These are phyloP conservation scores for Corvus moneduloides DNA, from an alignment of 2,113 vertebrate species.

Conservation along the genomic window DNA sequence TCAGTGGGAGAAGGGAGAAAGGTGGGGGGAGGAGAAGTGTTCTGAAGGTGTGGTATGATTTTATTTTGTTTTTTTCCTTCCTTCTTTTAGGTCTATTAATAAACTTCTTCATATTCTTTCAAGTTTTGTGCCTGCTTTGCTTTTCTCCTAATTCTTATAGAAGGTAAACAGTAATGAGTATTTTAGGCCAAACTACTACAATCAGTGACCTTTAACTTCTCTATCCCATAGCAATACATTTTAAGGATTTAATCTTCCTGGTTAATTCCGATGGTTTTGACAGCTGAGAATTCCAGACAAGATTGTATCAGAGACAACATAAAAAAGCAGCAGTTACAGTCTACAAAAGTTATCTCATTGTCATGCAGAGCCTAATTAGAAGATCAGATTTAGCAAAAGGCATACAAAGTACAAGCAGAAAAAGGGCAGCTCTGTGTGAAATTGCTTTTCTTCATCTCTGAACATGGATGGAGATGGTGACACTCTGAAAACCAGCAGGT, in stretches of 20 bases:
- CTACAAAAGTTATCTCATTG: neutral
- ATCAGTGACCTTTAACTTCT: neutral
- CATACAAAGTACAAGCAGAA: neutral
- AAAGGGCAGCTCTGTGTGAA: neutral
- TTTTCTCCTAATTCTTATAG: too few relatives aligned
- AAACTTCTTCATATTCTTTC: too few relatives aligned
- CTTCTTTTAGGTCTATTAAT: too few relatives aligned
- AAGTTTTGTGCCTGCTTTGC: too few relatives aligned
- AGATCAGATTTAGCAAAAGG: conserved; percentile 6
- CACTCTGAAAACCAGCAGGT: neutral
- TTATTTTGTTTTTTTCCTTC: too few relatives aligned
- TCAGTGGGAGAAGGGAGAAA: too few relatives aligned
- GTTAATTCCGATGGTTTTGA: neutral
- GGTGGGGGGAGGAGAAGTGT: too few relatives aligned
- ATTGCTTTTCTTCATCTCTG: neutral
- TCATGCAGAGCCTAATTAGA: conserved; percentile 20
- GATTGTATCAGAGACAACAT: neutral
- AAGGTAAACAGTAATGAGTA: too few relatives aligned
- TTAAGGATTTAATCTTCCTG: neutral
- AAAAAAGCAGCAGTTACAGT: neutral
- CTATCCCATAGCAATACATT: neutral
- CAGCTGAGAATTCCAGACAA: neutral
- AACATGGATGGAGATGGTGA: neutral
- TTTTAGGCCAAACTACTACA: too few relatives aligned
- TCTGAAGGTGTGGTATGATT: too few relatives aligned